A percentile compares a stretch with the other conserved stretches of the same genome.
These are phyloP conservation scores for Uropetala carovei DNA, from an alignment of 2,888 invertebrate genomes.

Conservation along the genomic window DNA sequence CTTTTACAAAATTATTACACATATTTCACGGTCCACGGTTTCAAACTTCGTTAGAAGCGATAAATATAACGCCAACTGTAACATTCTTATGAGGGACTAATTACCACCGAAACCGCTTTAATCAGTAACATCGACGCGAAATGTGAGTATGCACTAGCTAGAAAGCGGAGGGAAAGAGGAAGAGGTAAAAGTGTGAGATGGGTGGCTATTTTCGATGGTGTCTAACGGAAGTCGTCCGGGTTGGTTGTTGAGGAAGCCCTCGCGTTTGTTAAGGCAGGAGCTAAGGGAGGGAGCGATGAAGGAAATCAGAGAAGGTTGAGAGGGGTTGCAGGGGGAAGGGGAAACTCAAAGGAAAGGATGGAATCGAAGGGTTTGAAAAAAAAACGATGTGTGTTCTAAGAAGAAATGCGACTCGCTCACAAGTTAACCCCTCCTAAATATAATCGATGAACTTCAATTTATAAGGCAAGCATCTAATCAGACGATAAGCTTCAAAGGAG, in stretches of 20 bases:
- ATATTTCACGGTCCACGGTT: too few relatives aligned
- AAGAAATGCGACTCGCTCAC: background rate
- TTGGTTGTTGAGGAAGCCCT: background rate
- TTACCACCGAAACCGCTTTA: background rate
- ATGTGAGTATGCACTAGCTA: background rate
- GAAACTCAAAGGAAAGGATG: background rate
- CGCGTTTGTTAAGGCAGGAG: background rate
- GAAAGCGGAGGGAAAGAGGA: background rate
- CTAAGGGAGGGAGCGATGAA: background rate
- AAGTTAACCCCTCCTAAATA: too few relatives aligned
- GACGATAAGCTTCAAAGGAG: too few relatives aligned
- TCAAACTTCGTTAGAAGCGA: too few relatives aligned
- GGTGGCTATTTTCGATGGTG: conserved; percentile 47
- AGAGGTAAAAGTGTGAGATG: background rate
- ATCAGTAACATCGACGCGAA: background rate
- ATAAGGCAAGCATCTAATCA: too few relatives aligned
- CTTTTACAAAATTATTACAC: too few relatives aligned
- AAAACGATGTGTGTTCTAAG: background rate
- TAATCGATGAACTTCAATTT: too few relatives aligned
- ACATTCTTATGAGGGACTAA: background rate
- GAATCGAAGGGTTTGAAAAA: background rate
- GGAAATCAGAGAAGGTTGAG: conserved; percentile 2
- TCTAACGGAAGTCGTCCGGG: background rate
- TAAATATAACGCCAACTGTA: too few relatives aligned
- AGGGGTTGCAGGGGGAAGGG: background rate